Base-by-base conservation (phyloP, 2,888 invertebrate genomes). In the Sabellastarte sp. region DNA sequence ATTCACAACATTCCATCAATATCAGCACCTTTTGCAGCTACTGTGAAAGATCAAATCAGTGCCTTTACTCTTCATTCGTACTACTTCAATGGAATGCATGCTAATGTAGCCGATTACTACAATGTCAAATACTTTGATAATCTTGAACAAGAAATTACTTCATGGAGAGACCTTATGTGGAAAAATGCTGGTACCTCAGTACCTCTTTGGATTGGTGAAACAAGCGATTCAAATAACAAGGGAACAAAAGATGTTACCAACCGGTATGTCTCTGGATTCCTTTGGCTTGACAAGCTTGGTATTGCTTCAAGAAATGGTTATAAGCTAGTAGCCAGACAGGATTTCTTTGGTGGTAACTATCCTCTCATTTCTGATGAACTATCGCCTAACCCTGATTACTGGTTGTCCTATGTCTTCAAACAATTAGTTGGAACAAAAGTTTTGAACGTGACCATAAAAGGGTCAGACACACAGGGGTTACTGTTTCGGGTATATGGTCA, bases 281-380 rank as follows among this genome's bases (percentile, higher is more conserved):
- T 53, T 10, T 53, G 53, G 53, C 53, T 53, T n/a, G 53, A 53
- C 28, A 53, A 53, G 28, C 53, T 53, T 10, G 53, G 53, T 5
- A 26, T 53, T 5, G 53, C 53, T n/a, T 10, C 53, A 5, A 10
- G 24, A 26, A 10, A 53, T 26, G 24, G 28, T 5, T 5, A 15
- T 20, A 41, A 41, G 41, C 20, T 41, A 41, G 53, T 53, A 5
- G 53, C 26, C 26, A 10, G 26, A 26, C 53, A 53, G 28, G 28
- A 15, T 5, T 53, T 53, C 28, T 53, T 24, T 53, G 20, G 24
- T 26, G 24, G 5, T 10, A 5, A 5, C 28, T 53, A 53, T 26
- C 15, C 20, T 5, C 26, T 53, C 20, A 26, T 53, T 5, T 20
- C 15, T 26, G 24, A 26, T 5, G 5, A 10, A 15, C 26, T 53